phyloP scores from a whole-genome alignment of 1,140 invertebrate genomes.

The Calliopsis andreniformis region DNA sequence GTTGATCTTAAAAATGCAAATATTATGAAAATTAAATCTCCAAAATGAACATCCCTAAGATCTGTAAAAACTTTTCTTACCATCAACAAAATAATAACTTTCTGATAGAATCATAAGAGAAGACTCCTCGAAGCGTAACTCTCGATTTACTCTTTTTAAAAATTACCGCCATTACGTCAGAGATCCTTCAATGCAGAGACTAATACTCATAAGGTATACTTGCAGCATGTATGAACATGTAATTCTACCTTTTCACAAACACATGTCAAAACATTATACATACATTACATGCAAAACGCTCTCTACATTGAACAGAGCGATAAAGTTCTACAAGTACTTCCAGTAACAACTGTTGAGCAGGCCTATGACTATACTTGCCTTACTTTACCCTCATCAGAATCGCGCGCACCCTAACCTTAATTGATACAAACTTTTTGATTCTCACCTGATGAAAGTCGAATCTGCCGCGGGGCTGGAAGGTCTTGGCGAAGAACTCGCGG shows the following conservation, averaged over 20 bases:
- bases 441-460: slow-evolving; percentile 79
- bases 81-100: too few species aligned
- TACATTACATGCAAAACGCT: too few species aligned
- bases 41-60: too few species aligned
- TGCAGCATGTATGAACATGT: not conserved
- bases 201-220: too few species aligned
- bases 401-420: not conserved
- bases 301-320: not conserved
- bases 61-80: too few species aligned
- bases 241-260: not conserved
- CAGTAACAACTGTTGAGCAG: slow-evolving; percentile 30
- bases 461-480: slow-evolving; percentile 78
- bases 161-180: slow-evolving; percentile 3
- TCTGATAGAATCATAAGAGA: not conserved
- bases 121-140: not conserved
- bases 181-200: not conserved
- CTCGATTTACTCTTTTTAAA: not conserved
- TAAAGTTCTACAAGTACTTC: not conserved
- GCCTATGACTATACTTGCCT: not conserved
- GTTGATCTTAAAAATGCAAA: too few species aligned
- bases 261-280: not conserved
- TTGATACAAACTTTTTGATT: slow-evolving; percentile 1
- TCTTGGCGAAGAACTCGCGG: slow-evolving; percentile 78
- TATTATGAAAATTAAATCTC: too few species aligned
- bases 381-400: not conserved